Evolutionary conservation across 2,113 vertebrate species (phyloP).

Genomic region (Myrmecophaga tridactyla): DNA sequence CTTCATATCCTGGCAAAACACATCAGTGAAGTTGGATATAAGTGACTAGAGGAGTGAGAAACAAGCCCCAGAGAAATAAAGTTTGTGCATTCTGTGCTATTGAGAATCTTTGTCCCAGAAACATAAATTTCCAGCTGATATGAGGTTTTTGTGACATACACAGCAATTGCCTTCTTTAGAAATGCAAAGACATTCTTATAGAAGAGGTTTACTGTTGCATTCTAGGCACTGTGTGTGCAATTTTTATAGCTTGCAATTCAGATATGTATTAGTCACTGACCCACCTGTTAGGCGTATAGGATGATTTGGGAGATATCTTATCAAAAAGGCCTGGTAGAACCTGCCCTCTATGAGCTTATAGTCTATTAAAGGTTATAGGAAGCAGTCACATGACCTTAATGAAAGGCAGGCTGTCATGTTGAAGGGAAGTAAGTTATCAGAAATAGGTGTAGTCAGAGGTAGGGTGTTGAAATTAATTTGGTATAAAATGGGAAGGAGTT

Average conservation of each 20-base stretch:
- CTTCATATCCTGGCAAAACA: slow-evolving; percentile 51
- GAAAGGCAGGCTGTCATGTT: not conserved
- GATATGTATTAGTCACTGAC: not conserved
- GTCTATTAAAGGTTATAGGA: not conserved
- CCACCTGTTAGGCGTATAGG: too few species aligned
- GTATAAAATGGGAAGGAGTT: not conserved
- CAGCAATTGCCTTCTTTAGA: not conserved
- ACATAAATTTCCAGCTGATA: slow-evolving; percentile 25
- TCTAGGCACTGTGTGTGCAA: not conserved
- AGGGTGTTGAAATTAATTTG: not conserved
- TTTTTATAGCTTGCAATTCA: not conserved
- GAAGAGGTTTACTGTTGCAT: not conserved
- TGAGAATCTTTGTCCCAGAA: slow-evolving; percentile 39
- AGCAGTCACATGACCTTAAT: not conserved
- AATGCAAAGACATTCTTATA: not conserved
- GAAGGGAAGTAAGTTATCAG: not conserved
- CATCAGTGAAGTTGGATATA: slow-evolving; percentile 33
- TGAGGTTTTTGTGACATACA: not conserved
- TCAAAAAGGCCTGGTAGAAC: not conserved
- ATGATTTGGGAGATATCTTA: not conserved
- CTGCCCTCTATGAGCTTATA: not conserved
- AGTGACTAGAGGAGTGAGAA: slow-evolving; percentile 42
- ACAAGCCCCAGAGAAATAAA: slow-evolving; percentile 54
- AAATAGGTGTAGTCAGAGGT: not conserved
- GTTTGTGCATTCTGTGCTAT: slow-evolving; percentile 28